Evolutionary conservation across 2,888 invertebrate genomes (phyloP), one percentile per base, ranked within the genome.

Genomic region (Euclidia mi): DNA sequence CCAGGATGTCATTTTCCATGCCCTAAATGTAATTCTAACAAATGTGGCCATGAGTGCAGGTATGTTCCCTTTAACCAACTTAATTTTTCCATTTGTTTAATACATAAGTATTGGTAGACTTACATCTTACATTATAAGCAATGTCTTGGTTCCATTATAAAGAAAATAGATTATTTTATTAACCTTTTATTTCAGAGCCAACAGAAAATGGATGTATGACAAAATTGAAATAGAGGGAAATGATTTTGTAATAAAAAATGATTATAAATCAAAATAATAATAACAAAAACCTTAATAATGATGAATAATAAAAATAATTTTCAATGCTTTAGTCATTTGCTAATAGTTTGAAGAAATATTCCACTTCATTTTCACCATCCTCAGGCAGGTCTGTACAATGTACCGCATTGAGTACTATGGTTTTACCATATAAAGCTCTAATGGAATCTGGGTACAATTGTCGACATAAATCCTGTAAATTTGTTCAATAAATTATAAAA

Each of bases 341-440:
- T 34, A 96, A 75, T 67, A 97, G 95, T 88, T 96, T 97, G 79
- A 97, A 97, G 78, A 97, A 96, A 84, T 97, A 97, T 85, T 97
- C 96, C 42, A 97, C 92, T 95, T 99, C 99, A 47, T 97, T 84
- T 56, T 95, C 88, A 1, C 97, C 97, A 92, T 99, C 99, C 84
- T 98, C 98, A 0, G 96, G 96, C 40, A 99, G 95, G 95, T 99
- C 99, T 2, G 99, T 98, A 84, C 98, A 98, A 87, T 99, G 99
- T 1, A 99, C 95, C 6, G 97, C 98, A 94, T 99, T 99, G 76
- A 96, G 95, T 29, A 98, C 94, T 84, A 96, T 97, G 60, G 96
- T 96, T 69, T 95, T 95, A 0, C 99, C 99, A 94, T 96, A 98
- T 63, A 95, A 95, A 3, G 98, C 98, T 80, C 99, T 95, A 38